phyloP scores from a whole-genome alignment of 1,140 invertebrate genomes.

The Araneus ventricosus region DNA sequence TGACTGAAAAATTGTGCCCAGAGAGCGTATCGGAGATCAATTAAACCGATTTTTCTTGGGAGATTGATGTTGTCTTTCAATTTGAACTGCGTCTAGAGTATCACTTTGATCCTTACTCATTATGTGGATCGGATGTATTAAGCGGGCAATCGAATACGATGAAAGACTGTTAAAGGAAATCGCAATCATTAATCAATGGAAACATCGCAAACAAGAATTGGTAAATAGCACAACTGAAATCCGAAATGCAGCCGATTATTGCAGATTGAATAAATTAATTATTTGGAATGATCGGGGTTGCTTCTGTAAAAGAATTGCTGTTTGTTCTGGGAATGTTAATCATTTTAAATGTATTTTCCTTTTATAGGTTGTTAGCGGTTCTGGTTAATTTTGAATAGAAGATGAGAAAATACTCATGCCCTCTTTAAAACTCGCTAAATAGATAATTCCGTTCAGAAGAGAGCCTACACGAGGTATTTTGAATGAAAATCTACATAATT shows the following conservation, averaged over 20 bases:
- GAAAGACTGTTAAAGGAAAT: not conserved
- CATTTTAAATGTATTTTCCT: too few species aligned
- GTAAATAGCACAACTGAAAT: not conserved
- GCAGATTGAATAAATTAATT: too few species aligned
- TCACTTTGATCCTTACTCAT: not conserved
- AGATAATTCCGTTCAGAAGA: too few species aligned
- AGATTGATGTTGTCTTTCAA: conserved; percentile 2
- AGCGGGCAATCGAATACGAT: not conserved
- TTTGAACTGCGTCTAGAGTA: not conserved
- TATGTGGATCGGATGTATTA: not conserved
- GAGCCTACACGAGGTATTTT: too few species aligned
- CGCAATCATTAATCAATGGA: not conserved
- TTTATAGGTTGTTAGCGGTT: too few species aligned
- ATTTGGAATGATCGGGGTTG: too few species aligned
- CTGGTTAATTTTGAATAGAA: too few species aligned
- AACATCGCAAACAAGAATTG: not conserved
- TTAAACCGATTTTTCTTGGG: conserved; percentile 21
- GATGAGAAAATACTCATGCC: too few species aligned
- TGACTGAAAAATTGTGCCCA: not conserved
- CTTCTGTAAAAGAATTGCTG: too few species aligned
- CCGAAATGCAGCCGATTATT: not conserved
- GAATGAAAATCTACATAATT: too few species aligned
- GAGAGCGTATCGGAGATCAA: not conserved
- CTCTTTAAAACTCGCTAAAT: too few species aligned
- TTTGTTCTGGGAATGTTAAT: too few species aligned